A percentile compares a stretch with the other conserved stretches of the same genome.
Conservation (phyloP, 2,888 invertebrate genomes). For the Melikaiella ostensackeni region DNA sequence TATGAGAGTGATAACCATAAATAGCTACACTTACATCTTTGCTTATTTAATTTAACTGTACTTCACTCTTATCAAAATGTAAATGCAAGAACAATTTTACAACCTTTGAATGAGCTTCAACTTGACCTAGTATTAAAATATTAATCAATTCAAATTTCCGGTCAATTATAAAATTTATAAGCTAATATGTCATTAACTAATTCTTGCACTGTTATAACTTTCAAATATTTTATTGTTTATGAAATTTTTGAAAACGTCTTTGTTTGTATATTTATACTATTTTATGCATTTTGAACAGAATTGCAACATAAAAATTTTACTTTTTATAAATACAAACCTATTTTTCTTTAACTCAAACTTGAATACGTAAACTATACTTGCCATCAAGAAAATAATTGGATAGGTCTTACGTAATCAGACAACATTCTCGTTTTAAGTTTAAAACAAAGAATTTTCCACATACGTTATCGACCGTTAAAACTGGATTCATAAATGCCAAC, state of each 20-base stretch:
- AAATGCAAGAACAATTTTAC: not conserved
- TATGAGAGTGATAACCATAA: too few relatives aligned
- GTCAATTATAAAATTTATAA: too few relatives aligned
- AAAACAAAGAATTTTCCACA: conserved; percentile 10
- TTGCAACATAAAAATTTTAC: not conserved
- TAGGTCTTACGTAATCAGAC: not conserved
- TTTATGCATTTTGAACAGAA: not conserved
- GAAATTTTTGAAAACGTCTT: too few relatives aligned
- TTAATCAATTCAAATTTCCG: too few relatives aligned
- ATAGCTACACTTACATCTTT: not conserved
- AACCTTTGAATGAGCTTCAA: too few relatives aligned
- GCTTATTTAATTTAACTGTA: not conserved
- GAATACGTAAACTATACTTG: not conserved
- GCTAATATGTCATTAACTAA: too few relatives aligned
- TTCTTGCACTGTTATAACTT: too few relatives aligned
- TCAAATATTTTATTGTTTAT: too few relatives aligned
- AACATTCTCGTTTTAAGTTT: not conserved
- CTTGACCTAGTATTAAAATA: too few relatives aligned
- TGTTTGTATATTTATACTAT: too few relatives aligned
- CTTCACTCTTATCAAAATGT: conserved; percentile 7
- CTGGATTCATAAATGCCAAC: not conserved
- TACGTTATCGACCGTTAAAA: not conserved
- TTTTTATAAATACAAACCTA: not conserved
- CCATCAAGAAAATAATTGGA: not conserved
- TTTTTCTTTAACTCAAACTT: not conserved